Conservation (phyloP, 2,113 vertebrate genomes). For the Manacus vitellinus region DNA sequence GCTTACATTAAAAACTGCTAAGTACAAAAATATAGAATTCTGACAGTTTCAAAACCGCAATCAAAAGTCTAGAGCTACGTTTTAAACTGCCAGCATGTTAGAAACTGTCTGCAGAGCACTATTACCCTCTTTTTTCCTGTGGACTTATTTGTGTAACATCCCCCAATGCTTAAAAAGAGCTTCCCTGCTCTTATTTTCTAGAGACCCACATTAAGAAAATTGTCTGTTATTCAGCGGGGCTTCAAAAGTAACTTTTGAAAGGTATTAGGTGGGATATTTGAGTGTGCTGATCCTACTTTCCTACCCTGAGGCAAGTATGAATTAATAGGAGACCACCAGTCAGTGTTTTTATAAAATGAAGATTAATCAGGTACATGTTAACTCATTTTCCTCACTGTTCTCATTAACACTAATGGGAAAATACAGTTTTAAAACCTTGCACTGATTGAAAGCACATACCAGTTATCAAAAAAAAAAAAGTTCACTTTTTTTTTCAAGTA, state of each 20-base stretch:
- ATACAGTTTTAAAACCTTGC: neutral
- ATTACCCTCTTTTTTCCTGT: neutral
- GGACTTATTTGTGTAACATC: neutral
- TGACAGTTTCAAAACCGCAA: neutral
- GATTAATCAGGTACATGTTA: conserved; percentile 3
- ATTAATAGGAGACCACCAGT: neutral
- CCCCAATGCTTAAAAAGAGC: neutral
- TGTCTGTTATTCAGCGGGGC: neutral
- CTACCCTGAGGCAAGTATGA: neutral
- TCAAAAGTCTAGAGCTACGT: neutral
- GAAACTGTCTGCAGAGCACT: neutral
- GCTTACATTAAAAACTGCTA: neutral
- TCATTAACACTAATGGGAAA: conserved; percentile 21
- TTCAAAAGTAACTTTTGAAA: neutral
- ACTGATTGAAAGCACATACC: neutral
- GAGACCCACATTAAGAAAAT: neutral
- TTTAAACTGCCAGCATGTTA: neutral
- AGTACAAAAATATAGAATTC: neutral
- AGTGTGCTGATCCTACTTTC: neutral
- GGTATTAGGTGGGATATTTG: neutral
- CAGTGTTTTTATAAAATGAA: neutral
- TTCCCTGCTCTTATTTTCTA: neutral
- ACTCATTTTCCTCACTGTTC: neutral
- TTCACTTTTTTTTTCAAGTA: neutral
- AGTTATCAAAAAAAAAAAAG: neutral